Conservation (phyloP, 2,113 vertebrate genomes). For the Peromyscus maniculatus region DNA sequence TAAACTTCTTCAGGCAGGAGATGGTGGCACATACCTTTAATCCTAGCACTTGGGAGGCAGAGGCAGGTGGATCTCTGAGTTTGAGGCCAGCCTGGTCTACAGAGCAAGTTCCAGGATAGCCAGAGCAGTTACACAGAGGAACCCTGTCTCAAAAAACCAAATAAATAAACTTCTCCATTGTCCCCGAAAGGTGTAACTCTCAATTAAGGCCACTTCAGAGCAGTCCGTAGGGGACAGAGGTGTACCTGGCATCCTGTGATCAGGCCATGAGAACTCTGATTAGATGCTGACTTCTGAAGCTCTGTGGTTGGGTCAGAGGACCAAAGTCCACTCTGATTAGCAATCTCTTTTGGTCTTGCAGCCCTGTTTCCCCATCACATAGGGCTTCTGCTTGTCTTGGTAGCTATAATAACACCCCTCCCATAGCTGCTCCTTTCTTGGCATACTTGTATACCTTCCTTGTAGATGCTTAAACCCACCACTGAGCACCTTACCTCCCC, state of each 20-base stretch:
- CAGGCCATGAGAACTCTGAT: not conserved
- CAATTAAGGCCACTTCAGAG: not conserved
- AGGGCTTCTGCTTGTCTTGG: not conserved
- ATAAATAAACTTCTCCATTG: not conserved
- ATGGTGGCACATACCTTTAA: not conserved
- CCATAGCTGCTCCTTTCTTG: not conserved
- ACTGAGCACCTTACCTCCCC: not conserved
- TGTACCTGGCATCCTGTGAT: not conserved
- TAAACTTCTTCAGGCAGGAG: not conserved
- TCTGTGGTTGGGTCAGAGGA: not conserved
- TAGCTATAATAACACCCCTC: not conserved
- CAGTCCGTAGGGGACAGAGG: not conserved
- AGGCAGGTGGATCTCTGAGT: not conserved
- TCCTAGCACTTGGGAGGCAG: not conserved
- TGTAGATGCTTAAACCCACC: not conserved
- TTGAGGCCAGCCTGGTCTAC: not conserved
- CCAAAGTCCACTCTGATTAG: not conserved
- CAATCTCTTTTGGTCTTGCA: too few species aligned
- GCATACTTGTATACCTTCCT: not conserved
- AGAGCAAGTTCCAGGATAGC: not conserved
- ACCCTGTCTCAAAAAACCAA: not conserved
- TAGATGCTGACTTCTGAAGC: not conserved
- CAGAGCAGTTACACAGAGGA: not conserved
- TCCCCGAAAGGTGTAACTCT: not conserved
- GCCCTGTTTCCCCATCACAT: not conserved